phyloP scores from a whole-genome alignment of 2,888 invertebrate species.

The Phalera bucephala region DNA sequence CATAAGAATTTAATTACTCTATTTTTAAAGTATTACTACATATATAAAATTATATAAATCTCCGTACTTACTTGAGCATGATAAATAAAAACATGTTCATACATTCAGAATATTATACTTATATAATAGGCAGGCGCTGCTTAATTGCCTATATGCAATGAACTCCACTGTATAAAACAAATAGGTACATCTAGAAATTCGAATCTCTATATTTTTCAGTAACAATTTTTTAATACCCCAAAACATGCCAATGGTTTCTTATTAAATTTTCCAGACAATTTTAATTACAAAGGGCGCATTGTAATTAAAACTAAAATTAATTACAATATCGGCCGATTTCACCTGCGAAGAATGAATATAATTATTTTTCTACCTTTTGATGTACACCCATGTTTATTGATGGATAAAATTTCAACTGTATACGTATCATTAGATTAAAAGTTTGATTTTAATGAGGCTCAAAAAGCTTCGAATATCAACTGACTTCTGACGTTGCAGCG shows the following conservation, averaged over 20 bases:
- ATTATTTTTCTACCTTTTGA: slow-evolving; percentile 26
- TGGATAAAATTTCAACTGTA: slow-evolving; percentile 8
- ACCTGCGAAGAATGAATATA: slow-evolving; percentile 11
- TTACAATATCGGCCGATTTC: slow-evolving; percentile 14
- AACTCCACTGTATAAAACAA: too few relatives aligned
- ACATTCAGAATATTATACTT: too few relatives aligned
- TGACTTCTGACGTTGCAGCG: neutral
- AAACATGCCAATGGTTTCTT: slow-evolving; percentile 6
- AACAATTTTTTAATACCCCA: neutral
- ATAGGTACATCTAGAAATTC: too few relatives aligned
- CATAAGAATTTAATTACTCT: too few relatives aligned
- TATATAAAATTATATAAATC: too few relatives aligned
- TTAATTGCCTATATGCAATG: too few relatives aligned
- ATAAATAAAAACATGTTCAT: too few relatives aligned
- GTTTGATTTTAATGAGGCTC: neutral
- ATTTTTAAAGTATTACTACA: too few relatives aligned
- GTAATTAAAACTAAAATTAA: slow-evolving; percentile 22
- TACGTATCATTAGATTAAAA: slow-evolving; percentile 15
- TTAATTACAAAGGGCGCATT: slow-evolving; percentile 17
- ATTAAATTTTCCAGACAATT: slow-evolving; percentile 19
- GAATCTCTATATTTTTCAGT: too few relatives aligned
- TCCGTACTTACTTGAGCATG: too few relatives aligned
- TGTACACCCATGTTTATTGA: slow-evolving; percentile 11
- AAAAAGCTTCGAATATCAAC: neutral
- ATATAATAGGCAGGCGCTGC: too few relatives aligned